Evolutionary conservation across 2,888 invertebrate species (phyloP), one percentile per base, ranked within the genome.

Genomic region (Archips xylosteana): DNA sequence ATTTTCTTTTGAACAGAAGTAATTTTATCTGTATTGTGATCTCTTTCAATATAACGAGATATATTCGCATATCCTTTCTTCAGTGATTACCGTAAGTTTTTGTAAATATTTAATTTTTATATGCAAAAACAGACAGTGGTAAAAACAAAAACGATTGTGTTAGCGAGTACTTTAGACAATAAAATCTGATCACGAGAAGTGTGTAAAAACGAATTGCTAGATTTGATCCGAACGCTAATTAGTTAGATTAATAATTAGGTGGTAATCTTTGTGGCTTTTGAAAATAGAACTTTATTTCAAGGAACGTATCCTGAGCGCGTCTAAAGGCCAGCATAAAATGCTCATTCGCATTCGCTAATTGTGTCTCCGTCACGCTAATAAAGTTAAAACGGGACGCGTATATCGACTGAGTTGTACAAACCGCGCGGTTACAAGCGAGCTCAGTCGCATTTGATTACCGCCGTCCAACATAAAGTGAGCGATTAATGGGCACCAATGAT

Each of bases 401-500:
- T 10, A 32, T 57, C 57, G 57, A 54, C 57, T 12, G 32, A 10
- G 2, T 10, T 12, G 3, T 57, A 54, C 54, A 12, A 57, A 42
- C 42, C 47, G 23, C 45, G 36, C 47, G 39, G 63, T 67, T 54
- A 49, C 54, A 67, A 45, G 57, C 62, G 36, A 15, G 63, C 57
- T 63, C 54, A 63, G 57, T 32, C 57, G 12, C 57, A 12, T 73
- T 68, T 68, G 72, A 63, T 68, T 63, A 63, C 67, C 54, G 45
- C 60, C 51, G 63, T 39, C 66, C 47, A 47, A 59, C 49, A 59
- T 59, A 64, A 68, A 73, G 68, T 64, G 63, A 49, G 42, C 63
- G 51, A 69, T 69, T 73, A 59, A 73, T 60, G 68, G 68, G 62
- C 60, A 67, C 23, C 62, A 57, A 69, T 73, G 39, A 73, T 73